Evolutionary conservation across 2,888 invertebrate species (phyloP), one percentile per base, ranked within the genome.

Genomic region (Miltochrista miniata): DNA sequence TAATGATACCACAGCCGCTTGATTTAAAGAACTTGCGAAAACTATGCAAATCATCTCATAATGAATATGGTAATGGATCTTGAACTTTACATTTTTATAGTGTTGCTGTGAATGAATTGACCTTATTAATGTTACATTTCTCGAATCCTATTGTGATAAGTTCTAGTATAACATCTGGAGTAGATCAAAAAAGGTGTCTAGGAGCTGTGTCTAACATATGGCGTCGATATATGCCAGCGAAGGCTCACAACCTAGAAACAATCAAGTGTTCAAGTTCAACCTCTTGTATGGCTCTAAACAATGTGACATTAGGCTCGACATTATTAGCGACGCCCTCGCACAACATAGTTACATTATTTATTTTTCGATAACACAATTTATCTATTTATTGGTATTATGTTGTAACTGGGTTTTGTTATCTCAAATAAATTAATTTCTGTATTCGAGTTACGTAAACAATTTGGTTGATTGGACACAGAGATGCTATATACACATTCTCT

Each of bases 221-320:
- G 58, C 59, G 50, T 56, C 62, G 64, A 56, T 54, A 54, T 57
- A 51, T 60, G 56, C 44, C 54, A 59, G 56, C 50, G 54, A 61
- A 68, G 61, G 70, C 51, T 34, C 49, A 53, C 59, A 54, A 53
- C 56, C 52, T 68, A 68, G 64, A 64, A 62, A 65, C 61, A 65
- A 62, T 66, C 70, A 63, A 69, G 70, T 75, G 74, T 73, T 86
- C 89, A 90, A 89, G 87, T 88, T 88, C 82, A 87, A 85, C 87
- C 56, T 82, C 76, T 73, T 56, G 30, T 46, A 37, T 49, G 47
- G 41, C 71, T 77, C 75, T 79, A 79, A 81, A 87, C 84, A 87
- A 87, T 85, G 80, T 81, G 78, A 82, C 82, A 85, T 83, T 81
- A 82, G 75, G 76, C 74, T 68, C 73, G 70, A 72, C 72, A 79